Percentiles rank a stretch among this genome's conserved stretches.
phyloP scores from a whole-genome alignment of 2,797 vertebrate genomes.

The Artibeus lituratus region DNA sequence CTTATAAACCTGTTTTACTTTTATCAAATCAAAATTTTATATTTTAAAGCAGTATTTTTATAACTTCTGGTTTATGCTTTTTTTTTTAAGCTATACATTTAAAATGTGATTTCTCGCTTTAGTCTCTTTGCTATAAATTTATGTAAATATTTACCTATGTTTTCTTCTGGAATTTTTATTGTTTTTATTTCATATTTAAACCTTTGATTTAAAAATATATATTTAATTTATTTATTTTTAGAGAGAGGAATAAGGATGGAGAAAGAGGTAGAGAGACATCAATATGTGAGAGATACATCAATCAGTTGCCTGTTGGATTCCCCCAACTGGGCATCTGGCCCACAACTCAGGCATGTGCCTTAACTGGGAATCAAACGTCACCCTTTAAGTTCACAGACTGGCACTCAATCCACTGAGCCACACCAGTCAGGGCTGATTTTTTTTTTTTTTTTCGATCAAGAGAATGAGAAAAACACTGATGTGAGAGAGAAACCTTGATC shows the following conservation, averaged over 20 bases:
- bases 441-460: not conserved
- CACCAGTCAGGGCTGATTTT: not conserved
- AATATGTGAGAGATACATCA: not conserved
- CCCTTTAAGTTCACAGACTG: not conserved
- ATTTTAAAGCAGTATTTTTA: not conserved
- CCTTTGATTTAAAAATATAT: not conserved
- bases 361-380: not conserved
- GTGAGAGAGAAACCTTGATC: not conserved
- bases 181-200: conserved; percentile 5
- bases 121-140: not conserved
- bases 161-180: not conserved
- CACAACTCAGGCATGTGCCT: not conserved
- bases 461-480: too few relatives aligned
- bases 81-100: not conserved
- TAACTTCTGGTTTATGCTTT: not conserved
- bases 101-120: not conserved
- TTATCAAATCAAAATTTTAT: not conserved
- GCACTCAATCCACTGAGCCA: too few relatives aligned
- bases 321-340: not conserved
- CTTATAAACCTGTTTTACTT: not conserved
- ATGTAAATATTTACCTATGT: conserved; percentile 31
- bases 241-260: too few relatives aligned
- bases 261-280: not conserved
- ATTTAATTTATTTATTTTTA: not conserved
- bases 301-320: not conserved